Conservation (phyloP, 2,888 invertebrate species). For the Aporophyla lueneburgensis region DNA sequence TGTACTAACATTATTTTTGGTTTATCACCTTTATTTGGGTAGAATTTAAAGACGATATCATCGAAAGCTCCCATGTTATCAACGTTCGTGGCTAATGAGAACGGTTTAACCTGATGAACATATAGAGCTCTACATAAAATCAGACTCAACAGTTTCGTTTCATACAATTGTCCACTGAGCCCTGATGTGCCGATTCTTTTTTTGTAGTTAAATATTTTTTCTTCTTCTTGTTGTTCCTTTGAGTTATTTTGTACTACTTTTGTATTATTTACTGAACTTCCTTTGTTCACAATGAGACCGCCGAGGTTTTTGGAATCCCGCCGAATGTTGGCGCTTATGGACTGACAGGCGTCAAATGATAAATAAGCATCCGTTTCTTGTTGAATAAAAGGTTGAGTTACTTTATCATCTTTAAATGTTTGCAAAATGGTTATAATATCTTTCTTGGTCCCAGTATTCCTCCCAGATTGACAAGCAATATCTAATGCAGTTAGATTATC, state of each 20-base stretch:
- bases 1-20: slow-evolving; percentile 62
- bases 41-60: slow-evolving; percentile 64
- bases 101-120: slow-evolving; percentile 46
- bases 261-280: neutral
- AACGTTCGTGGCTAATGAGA: slow-evolving; percentile 57
- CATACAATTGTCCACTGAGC: slow-evolving; percentile 64
- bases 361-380: too few species aligned
- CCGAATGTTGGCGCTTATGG: too few species aligned
- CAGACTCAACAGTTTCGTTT: slow-evolving; percentile 64
- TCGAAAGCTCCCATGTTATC: slow-evolving; percentile 64
- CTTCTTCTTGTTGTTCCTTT: slow-evolving; percentile 2
- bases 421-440: too few species aligned
- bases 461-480: too few species aligned
- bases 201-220: slow-evolving; percentile 37
- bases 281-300: too few species aligned
- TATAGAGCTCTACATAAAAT: slow-evolving; percentile 58
- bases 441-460: too few species aligned
- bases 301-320: too few species aligned
- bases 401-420: too few species aligned
- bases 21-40: slow-evolving; percentile 33
- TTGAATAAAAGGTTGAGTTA: too few species aligned
- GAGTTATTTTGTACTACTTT: neutral
- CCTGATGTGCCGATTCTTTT: slow-evolving; percentile 62
- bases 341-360: too few species aligned
- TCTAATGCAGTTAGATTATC: too few species aligned